phyloP scores from a whole-genome alignment of 2,797 vertebrate species.

The Tadarida brasiliensis region DNA sequence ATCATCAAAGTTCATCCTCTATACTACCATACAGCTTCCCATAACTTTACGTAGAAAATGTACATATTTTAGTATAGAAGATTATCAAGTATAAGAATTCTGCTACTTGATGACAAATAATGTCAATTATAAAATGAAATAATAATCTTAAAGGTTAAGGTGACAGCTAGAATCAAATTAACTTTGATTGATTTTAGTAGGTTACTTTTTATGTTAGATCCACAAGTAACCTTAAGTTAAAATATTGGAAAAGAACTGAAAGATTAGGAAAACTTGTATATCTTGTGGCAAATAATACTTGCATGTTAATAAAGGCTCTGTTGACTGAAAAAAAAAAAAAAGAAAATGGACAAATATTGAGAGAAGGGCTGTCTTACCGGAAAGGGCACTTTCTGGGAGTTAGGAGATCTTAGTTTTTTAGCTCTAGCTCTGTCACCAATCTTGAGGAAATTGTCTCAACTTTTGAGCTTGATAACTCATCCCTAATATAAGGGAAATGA shows the following conservation, averaged over 20 bases:
- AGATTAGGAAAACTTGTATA: constrained; percentile 58
- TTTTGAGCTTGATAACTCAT: neutral
- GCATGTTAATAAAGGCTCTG: constrained; percentile 74
- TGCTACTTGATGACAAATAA: constrained; percentile 49
- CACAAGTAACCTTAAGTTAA: constrained; percentile 65
- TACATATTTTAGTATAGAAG: constrained; percentile 64
- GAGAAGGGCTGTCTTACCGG: neutral
- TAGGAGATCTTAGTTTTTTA: neutral
- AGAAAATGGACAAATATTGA: neutral
- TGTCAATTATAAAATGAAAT: constrained; percentile 38
- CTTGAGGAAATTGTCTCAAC: neutral
- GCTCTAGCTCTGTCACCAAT: neutral
- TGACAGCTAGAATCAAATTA: constrained; percentile 61
- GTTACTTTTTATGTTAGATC: constrained; percentile 67
- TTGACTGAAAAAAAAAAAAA: constrained; percentile 54
- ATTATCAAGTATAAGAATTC: constrained; percentile 51
- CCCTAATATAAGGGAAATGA: neutral
- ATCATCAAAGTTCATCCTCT: neutral
- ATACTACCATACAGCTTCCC: neutral
- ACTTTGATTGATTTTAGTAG: constrained; percentile 51
- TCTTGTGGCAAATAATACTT: constrained; percentile 54
- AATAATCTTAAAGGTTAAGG: constrained; percentile 51
- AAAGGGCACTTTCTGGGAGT: neutral
- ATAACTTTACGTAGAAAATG: neutral
- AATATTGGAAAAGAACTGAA: constrained; percentile 55